These are phyloP conservation scores for Pteromalus puparum DNA, from an alignment of 1,140 invertebrate genomes.

Conservation along the genomic window DNA sequence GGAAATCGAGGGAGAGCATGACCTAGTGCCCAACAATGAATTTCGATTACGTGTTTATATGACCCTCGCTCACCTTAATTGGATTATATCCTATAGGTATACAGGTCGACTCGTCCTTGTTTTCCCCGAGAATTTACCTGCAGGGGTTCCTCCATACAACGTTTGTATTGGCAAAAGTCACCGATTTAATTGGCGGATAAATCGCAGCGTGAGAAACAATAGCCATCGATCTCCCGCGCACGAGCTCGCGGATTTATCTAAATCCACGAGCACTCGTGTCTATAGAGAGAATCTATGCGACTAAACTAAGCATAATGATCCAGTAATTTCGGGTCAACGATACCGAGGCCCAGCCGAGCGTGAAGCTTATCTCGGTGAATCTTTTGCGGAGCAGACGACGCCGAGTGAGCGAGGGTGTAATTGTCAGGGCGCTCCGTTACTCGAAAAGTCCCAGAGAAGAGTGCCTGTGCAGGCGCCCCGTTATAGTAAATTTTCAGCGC, in stretches of 20 bases:
- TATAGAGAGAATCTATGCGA: neutral
- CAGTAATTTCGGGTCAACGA: conserved; percentile 40
- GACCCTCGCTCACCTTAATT: conserved; percentile 3
- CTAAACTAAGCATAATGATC: neutral
- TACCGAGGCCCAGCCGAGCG: conserved; percentile 19
- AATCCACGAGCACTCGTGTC: neutral
- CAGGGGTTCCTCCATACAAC: too few relatives aligned
- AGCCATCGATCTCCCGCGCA: too few relatives aligned
- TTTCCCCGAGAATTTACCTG: too few relatives aligned
- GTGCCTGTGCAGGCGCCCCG: conserved; percentile 7
- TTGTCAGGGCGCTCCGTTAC: conserved; percentile 48
- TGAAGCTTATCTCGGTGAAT: conserved; percentile 39
- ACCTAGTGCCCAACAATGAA: conserved; percentile 43
- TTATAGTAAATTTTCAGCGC: conserved; percentile 48
- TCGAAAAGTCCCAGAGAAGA: conserved; percentile 31
- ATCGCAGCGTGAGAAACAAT: too few relatives aligned
- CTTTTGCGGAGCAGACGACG: neutral
- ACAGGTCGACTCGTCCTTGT: too few relatives aligned
- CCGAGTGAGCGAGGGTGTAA: conserved; percentile 44
- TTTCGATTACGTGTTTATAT: conserved; percentile 40
- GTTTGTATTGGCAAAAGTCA: too few relatives aligned
- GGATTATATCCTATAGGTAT: neutral
- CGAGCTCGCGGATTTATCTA: too few relatives aligned
- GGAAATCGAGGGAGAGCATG: conserved; percentile 14
- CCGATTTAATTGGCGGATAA: too few relatives aligned